Evolutionary conservation across 2,888 invertebrate genomes (phyloP), one percentile per base, ranked within the genome.

Genomic region (Nomada goodeniana): DNA sequence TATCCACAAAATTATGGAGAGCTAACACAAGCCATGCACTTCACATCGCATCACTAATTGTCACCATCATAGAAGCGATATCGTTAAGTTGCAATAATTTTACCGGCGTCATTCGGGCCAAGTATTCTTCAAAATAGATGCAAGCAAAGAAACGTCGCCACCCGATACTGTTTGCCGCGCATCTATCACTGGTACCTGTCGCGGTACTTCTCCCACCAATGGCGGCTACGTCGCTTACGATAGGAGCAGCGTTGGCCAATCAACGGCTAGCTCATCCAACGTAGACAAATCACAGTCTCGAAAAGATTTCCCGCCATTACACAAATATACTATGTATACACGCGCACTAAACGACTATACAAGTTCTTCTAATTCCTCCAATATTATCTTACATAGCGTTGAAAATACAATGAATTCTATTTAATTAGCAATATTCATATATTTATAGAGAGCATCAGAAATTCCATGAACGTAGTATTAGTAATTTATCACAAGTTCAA

Each of bases 91-190:
- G 44, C 23, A 67, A 57, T 42, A 67, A 47, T 68, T 80, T 80
- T 67, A 68, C 23, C 71, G 55, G 71, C 71, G 65, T 76, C 77
- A 80, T 80, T 67, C 71, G 65, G 61, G 59, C 47, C 42, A 71
- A 55, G 26, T 55, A 57, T 63, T 55, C 42, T 61, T 53, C 26
- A 36, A 57, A 57, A 55, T n/a, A 50, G 53, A 53, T 60, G 18
- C 20, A 55, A 60, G 2, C 1, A 11, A 72, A 15, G 26, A 44
- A 61, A 76, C 71, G 67, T 77, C 44, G 15, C 77, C 61, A 23
- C 77, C 2, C 67, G 36, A 50, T 44, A 70, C 77, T 44, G 80
- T 80, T 80, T 80, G 80, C 77, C 80, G 80, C 80, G 80, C 77
- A 77, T 80, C 80, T 80, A 72, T 55, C 69, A 71, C 63, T 57